Evolutionary conservation across 2,113 vertebrate species (phyloP).

Genomic region (Pungitius pungitius): DNA sequence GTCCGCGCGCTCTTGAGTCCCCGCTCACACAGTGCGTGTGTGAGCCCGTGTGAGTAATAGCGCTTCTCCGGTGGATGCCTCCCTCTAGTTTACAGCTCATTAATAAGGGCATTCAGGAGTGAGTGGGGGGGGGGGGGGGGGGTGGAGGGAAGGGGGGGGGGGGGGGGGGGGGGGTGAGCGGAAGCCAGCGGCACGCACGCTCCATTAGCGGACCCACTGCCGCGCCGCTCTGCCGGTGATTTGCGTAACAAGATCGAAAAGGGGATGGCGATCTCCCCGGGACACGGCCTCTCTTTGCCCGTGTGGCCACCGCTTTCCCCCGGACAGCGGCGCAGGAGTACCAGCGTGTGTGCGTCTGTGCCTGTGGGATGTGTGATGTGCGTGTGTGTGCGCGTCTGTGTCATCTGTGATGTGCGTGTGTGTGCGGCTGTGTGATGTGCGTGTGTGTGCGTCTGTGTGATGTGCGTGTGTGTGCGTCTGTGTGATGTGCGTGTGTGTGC

Average conservation of each 20-base stretch:
- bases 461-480: neutral
- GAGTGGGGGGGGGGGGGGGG: constrained; percentile 36
- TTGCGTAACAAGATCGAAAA: constrained; percentile 79
- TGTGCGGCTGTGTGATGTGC: too few relatives aligned
- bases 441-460: neutral
- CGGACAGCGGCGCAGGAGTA: constrained; percentile 22
- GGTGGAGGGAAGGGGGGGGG: neutral
- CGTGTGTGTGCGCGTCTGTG: neutral
- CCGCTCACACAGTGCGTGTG: neutral
- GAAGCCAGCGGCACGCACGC: constrained; percentile 72
- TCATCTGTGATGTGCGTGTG: too few relatives aligned
- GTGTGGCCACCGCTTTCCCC: constrained; percentile 31
- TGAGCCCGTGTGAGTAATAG: constrained; percentile 66
- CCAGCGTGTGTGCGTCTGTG: neutral
- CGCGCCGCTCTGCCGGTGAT: constrained; percentile 77
- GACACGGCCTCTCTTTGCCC: constrained; percentile 50
- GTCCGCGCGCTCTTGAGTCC: constrained; percentile 28
- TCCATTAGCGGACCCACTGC: constrained; percentile 80
- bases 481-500: too few relatives aligned
- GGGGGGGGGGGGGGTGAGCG: constrained; percentile 9
- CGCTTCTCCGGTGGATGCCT: constrained; percentile 73
- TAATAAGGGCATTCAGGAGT: constrained; percentile 67
- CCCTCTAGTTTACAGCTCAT: constrained; percentile 69
- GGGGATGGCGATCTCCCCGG: constrained; percentile 61
- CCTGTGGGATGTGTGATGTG: constrained; percentile 11